phyloP scores from a whole-genome alignment of 2,113 vertebrate species.

The Peromyscus leucopus region DNA sequence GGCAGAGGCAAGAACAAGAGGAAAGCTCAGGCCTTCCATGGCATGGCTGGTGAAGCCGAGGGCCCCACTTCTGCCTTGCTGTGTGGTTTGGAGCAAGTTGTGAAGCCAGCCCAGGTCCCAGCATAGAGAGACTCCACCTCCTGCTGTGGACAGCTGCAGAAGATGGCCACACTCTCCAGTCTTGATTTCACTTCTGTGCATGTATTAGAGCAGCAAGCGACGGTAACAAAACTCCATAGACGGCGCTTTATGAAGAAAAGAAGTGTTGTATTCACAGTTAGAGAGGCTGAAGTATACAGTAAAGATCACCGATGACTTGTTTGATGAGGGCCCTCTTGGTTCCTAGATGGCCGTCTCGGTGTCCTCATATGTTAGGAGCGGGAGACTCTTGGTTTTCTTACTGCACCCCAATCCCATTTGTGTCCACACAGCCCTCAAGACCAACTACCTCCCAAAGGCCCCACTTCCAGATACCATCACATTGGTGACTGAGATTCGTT shows the following conservation, averaged over 20 bases:
- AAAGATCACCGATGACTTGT: background rate
- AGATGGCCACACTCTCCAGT: background rate
- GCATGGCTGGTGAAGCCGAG: background rate
- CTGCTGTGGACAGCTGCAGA: background rate
- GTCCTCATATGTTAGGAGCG: background rate
- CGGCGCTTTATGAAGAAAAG: background rate
- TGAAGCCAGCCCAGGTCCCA: background rate
- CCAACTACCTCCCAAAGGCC: background rate
- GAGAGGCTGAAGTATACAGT: background rate
- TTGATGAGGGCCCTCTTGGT: background rate
- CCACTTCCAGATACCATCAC: background rate
- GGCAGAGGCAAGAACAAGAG: background rate
- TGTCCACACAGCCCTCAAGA: background rate
- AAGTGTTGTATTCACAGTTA: background rate
- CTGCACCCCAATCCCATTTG: background rate
- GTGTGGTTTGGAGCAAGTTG: background rate
- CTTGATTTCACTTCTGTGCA: background rate
- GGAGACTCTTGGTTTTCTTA: background rate
- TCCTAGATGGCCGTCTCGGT: background rate
- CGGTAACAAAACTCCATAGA: background rate
- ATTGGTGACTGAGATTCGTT: background rate
- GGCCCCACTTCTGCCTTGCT: background rate
- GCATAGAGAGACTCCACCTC: background rate
- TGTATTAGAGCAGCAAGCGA: background rate
- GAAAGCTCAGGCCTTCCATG: background rate